Base-by-base conservation (phyloP, 1,140 invertebrate species). In the Diorhabda sublineata region DNA sequence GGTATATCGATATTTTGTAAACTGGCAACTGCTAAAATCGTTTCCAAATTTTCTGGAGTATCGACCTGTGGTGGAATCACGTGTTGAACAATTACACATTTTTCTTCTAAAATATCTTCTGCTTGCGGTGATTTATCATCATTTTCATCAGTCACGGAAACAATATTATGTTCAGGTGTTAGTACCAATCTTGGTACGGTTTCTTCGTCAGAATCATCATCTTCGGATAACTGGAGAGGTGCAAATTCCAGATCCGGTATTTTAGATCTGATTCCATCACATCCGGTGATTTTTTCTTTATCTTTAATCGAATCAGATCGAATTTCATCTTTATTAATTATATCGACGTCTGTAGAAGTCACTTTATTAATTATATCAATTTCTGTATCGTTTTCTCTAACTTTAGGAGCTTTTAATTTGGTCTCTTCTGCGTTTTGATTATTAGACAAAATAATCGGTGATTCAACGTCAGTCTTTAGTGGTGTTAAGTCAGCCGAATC, bases 1-100 rank as follows among this genome's bases (percentile, higher is more conserved):
- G 68, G 66, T 11, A 60, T 71, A 61, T 64, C 69, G 8, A 59
- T 67, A 60, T 68, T 66, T 62, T 74, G 72, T 58, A 75, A 68
- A 44, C 66, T 71, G 3, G 69, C 69, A 11, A 75, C 72, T 42
- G 74, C 70, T 44, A 75, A 63, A 44, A 74, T 70, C 5, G 74
- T 75, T 64, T 75, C 74, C 45, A 75, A 70, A 67, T 73, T 75
- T 11, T 67, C 65, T 60, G 57, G 65, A 42, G 43, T 60, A 42
- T 67, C 65, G 5, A 61, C 45, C n/a, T 41, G 47, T 9, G 7
- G 8, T 44, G 43, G 63, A 41, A 7, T 11, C 41, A 42, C 11
- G 9, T 47, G 52, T 45, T 57, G 11, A 52, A 52, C n/a, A 43
- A 56, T 47, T 26, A 57, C 42, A 8, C 6, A 9, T 67, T 67